Percentiles rank a stretch among this genome's conserved stretches.
Evolutionary conservation across 2,113 vertebrate species (phyloP).

Genomic region (Gulo gulo): DNA sequence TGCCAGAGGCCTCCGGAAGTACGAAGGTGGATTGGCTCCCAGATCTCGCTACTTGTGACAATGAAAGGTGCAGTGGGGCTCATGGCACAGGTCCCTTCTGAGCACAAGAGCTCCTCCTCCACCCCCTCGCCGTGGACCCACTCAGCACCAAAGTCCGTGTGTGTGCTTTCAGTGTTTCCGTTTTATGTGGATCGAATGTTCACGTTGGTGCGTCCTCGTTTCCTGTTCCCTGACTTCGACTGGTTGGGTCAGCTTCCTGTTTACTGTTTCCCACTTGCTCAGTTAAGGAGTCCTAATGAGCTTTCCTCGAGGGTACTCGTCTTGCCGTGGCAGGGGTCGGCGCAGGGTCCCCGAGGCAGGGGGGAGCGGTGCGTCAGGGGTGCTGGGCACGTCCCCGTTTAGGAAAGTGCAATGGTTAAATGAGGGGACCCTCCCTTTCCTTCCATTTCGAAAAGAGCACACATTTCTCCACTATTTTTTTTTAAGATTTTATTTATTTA

Average conservation of each 20-base stretch:
- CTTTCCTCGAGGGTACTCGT: background rate
- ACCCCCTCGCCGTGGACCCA: background rate
- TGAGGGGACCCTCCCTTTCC: background rate
- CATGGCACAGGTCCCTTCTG: fast-evolving
- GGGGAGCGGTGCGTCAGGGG: too few relatives aligned
- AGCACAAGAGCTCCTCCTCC: fast-evolving
- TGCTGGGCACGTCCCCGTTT: background rate
- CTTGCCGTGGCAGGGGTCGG: fast-evolving
- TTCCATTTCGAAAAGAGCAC: background rate
- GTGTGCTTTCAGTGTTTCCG: background rate
- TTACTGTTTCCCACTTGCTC: background rate
- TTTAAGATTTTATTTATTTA: too few relatives aligned
- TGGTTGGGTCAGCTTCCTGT: background rate
- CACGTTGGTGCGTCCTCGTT: background rate
- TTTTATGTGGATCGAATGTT: background rate
- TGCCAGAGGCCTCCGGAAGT: background rate
- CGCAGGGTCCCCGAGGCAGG: background rate
- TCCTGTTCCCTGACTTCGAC: background rate
- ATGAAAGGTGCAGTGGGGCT: background rate
- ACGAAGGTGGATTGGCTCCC: background rate
- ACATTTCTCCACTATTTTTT: background rate
- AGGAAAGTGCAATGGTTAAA: background rate
- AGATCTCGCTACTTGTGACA: background rate
- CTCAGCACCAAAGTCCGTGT: background rate
- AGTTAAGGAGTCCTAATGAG: background rate